A percentile compares a stretch with the other conserved stretches of the same genome.
These are phyloP conservation scores for Geophilus truncorum DNA, from an alignment of 2,888 invertebrate genomes.

Conservation along the genomic window DNA sequence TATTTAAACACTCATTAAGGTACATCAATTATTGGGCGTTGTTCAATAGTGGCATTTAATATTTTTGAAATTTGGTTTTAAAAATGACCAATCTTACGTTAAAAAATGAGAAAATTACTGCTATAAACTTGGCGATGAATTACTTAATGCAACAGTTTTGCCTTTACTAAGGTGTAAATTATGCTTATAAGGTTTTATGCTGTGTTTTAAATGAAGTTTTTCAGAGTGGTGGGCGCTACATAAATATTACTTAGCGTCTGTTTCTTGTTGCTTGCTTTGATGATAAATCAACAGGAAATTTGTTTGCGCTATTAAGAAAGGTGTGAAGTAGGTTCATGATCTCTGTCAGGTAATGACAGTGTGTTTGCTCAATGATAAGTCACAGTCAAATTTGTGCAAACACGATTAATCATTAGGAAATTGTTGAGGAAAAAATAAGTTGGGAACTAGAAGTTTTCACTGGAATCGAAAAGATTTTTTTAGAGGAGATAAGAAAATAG, in stretches of 20 bases:
- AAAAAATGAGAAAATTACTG: too few species aligned
- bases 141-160: too few species aligned
- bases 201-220: too few species aligned
- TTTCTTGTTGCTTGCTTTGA: neutral
- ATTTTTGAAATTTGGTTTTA: too few species aligned
- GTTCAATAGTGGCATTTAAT: too few species aligned
- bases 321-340: neutral
- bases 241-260: neutral
- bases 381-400: neutral
- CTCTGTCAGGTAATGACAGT: neutral
- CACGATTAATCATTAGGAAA: neutral
- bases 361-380: neutral
- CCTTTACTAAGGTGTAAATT: too few species aligned
- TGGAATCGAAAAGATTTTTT: neutral
- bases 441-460: neutral
- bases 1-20: too few species aligned
- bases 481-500: too few species aligned
- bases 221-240: neutral
- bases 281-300: neutral
- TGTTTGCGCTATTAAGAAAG: neutral
- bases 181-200: too few species aligned
- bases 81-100: too few species aligned
- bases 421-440: neutral
- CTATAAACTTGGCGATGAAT: too few species aligned
- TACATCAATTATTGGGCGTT: too few species aligned